Conservation (phyloP, 2,888 invertebrate species). For the Cylindroiulus punctatus region DNA sequence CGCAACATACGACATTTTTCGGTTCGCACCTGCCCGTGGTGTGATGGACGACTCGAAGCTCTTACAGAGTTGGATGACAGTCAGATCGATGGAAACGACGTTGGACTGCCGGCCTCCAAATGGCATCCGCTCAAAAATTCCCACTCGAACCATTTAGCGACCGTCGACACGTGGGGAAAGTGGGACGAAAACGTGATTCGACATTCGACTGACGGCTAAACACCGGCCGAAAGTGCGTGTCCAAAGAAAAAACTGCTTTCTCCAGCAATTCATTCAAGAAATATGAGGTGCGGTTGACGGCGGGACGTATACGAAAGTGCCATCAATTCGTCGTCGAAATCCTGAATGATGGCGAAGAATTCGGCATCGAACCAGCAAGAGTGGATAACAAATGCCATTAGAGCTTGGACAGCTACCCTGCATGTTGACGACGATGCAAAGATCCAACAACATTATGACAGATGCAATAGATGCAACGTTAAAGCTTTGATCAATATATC, state of each 20-base stretch:
- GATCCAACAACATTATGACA: no score
- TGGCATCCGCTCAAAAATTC: not conserved
- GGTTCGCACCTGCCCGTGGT: not conserved
- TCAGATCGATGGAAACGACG: constrained; percentile 23
- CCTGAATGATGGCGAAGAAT: no score
- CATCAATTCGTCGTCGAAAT: no score
- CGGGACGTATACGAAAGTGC: no score
- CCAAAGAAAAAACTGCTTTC: not conserved
- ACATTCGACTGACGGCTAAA: not conserved
- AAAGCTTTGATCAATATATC: no score
- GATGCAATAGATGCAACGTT: no score
- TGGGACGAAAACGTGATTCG: not conserved
- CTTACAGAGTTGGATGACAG: not conserved
- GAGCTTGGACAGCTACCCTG: no score
- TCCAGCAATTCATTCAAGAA: not conserved
- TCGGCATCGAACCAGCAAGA: no score
- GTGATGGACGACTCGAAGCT: constrained; percentile 24
- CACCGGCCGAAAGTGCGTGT: not conserved
- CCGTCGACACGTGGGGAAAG: not conserved
- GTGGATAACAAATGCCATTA: no score
- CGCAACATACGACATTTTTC: not conserved
- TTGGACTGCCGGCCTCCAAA: not conserved
- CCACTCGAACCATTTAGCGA: not conserved
- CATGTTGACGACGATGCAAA: no score
- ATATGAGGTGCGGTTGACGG: not conserved